phyloP scores from a whole-genome alignment of 2,113 vertebrate species.

The Bungarus multicinctus region DNA sequence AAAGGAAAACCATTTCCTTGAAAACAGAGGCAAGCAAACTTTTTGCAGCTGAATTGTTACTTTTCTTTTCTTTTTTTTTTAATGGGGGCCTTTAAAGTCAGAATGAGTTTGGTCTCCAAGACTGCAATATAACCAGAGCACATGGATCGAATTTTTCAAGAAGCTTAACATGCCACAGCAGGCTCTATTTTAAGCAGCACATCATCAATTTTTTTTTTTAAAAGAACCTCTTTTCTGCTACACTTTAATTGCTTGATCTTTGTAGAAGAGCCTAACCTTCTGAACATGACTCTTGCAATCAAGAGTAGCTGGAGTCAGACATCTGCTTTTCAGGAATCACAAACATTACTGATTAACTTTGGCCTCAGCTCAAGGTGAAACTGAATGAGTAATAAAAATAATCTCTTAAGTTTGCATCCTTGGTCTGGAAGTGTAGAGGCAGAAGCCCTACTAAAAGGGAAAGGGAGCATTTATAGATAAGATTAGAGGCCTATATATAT shows the following conservation, averaged over 20 bases:
- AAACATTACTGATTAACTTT: conserved; percentile 4
- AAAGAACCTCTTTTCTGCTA: neutral
- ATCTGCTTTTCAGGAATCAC: neutral
- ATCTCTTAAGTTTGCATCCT: neutral
- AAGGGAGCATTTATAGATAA: neutral
- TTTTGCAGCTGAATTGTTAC: neutral
- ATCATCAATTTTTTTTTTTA: neutral
- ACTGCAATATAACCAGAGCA: neutral
- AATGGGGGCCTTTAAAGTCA: neutral
- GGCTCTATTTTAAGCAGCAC: neutral
- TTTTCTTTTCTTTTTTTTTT: neutral
- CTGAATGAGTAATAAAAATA: neutral
- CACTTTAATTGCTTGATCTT: neutral
- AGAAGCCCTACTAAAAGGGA: neutral
- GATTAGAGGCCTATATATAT: neutral
- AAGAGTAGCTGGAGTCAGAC: neutral
- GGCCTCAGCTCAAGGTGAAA: neutral
- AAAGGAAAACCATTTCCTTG: neutral
- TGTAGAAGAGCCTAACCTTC: neutral
- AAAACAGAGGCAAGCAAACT: neutral
- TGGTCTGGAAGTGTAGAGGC: neutral
- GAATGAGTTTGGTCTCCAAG: neutral
- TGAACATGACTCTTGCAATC: neutral
- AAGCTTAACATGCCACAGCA: neutral
- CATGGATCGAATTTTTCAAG: neutral